Evolutionary conservation across 2,113 vertebrate species (phyloP), one percentile per base, ranked within the genome.

Genomic region (Struthio camelus): DNA sequence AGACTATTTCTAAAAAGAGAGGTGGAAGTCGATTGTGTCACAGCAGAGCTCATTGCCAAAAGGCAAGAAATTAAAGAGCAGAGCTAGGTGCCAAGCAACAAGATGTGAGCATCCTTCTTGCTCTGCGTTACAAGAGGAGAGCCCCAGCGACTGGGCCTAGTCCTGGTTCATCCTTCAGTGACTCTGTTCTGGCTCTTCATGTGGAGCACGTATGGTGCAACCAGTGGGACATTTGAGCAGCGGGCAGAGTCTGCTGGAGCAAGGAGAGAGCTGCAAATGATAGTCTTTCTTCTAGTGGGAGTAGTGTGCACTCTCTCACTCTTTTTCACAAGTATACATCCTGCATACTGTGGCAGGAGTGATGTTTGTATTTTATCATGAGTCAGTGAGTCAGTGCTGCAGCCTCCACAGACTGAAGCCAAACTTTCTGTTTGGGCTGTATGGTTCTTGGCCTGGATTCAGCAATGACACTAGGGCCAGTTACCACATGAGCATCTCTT

Each of bases 1-100:
- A 90, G 59, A 98, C 98, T 13, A 10, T 85, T 98, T 78, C 84
- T 98, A 87, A 98, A 97, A 93, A 98, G 98, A 90, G 97, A 97
- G 81, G 95, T 97, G 11, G 96, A 98, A 95, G 73, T 98, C 83
- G 93, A 97, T 4, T 48, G 92, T 14, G 77, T 98, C 77, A 96
- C 98, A 69, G 70, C 86, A 53, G 93, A 95, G 15, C 96, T 99
- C 5, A 10, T 84, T 56, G 94, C 95, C 28, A 98, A 98, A 93
- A 97, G 46, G 17, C 91, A 97, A 58, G 98, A 98, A 59, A 98
- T 98, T 71, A 93, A 96, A 88, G 92, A 76, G 96, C 93, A 64
- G 97, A 98, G 44, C 93, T 98, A 77, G 81, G 97, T 13, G 36
- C 87, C 27, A 98, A 98, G 96, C 97, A 98, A 73, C 84, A 96